Percentiles rank a stretch among this genome's conserved stretches.
Evolutionary conservation across 1,140 invertebrate genomes (phyloP).

Genomic region (Bicyclus anynana): DNA sequence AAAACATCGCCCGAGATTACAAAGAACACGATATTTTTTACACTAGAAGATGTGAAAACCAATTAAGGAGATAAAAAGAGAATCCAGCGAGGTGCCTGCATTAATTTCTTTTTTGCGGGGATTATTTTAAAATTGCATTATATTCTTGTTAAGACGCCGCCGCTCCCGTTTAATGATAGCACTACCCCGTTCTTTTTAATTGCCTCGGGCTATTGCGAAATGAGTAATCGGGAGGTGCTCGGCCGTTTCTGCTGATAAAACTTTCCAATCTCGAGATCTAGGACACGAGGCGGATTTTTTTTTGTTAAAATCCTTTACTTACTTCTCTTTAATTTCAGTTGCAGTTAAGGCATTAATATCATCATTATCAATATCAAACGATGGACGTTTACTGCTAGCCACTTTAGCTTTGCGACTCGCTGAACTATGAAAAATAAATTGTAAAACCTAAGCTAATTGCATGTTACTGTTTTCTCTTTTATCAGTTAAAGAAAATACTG

Average conservation of each 20-base stretch:
- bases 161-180: slow-evolving; percentile 70
- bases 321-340: too few species aligned
- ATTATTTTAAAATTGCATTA: slow-evolving; percentile 78
- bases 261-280: slow-evolving; percentile 49
- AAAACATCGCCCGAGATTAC: slow-evolving; percentile 76
- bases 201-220: slow-evolving; percentile 73
- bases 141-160: slow-evolving; percentile 74
- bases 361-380: too few species aligned
- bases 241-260: slow-evolving; percentile 58
- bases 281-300: slow-evolving; percentile 33
- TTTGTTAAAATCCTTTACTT: too few species aligned
- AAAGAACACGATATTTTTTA: slow-evolving; percentile 77
- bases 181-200: slow-evolving; percentile 76
- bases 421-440: too few species aligned
- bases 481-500: too few species aligned
- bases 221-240: slow-evolving; percentile 71
- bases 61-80: slow-evolving; percentile 77
- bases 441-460: too few species aligned
- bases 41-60: slow-evolving; percentile 77
- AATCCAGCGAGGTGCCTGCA: slow-evolving; percentile 73
- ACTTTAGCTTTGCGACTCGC: too few species aligned
- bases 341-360: too few species aligned
- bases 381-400: too few species aligned
- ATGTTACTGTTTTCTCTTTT: too few species aligned
- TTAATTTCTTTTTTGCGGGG: slow-evolving; percentile 77